Evolutionary conservation across 2,113 vertebrate genomes (phyloP).

Genomic region (Marmota monax): DNA sequence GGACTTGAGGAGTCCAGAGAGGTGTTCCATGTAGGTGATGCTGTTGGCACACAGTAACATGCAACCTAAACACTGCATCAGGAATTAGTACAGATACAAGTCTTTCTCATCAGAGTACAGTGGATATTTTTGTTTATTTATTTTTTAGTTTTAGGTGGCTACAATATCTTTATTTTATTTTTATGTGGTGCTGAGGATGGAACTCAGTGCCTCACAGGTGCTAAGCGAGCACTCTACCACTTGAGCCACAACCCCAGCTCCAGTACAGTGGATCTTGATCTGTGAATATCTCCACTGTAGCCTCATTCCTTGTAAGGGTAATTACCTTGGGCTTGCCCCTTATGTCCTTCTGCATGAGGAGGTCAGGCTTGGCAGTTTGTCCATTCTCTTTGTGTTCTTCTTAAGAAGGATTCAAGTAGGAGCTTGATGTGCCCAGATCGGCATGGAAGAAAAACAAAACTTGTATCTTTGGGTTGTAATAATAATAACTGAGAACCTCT

Average conservation of each 20-base stretch:
- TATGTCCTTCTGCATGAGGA: constrained; percentile 93
- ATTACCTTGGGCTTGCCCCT: constrained; percentile 94
- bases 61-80: constrained; percentile 93
- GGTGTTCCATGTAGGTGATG: constrained; percentile 95
- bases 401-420: constrained; percentile 92
- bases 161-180: too few species aligned
- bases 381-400: constrained; percentile 89
- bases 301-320: constrained; percentile 94
- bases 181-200: too few species aligned
- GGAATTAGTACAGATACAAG: constrained; percentile 95
- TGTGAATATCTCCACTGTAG: constrained; percentile 93
- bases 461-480: constrained; percentile 93
- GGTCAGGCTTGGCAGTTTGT: constrained; percentile 91
- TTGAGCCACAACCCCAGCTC: too few species aligned
- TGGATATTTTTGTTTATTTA: too few species aligned
- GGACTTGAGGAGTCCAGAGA: constrained; percentile 91
- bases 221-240: too few species aligned
- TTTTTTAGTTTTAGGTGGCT: too few species aligned
- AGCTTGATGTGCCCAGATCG: constrained; percentile 92
- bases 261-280: constrained; percentile 89
- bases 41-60: constrained; percentile 98
- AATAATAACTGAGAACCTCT: constrained; percentile 92
- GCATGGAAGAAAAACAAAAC: constrained; percentile 96
- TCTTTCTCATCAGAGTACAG: constrained; percentile 94
- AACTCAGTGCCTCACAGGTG: too few species aligned